phyloP scores from a whole-genome alignment of 2,888 invertebrate genomes.

The Ormia ochracea region DNA sequence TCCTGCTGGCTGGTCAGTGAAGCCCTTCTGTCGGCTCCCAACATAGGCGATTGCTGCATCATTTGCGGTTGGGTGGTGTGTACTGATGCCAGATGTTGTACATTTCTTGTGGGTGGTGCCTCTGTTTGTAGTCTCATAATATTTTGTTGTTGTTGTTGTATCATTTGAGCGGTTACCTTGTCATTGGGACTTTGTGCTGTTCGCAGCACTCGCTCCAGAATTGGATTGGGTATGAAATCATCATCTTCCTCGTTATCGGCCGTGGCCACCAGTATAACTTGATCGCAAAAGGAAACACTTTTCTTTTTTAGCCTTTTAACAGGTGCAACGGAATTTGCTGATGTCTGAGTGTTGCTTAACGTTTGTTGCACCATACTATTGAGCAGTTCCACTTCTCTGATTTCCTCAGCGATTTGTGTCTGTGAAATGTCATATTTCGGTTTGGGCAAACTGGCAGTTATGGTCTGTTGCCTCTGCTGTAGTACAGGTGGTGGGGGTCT shows the following conservation, averaged over 20 bases:
- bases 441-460: conserved; percentile 69
- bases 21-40: conserved; percentile 65
- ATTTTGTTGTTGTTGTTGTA: conserved; percentile 77
- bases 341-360: conserved; percentile 78
- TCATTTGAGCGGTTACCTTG: conserved; percentile 79
- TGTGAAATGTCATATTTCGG: conserved; percentile 77
- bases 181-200: conserved; percentile 84
- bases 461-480: conserved; percentile 57
- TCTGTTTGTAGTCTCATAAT: conserved; percentile 78
- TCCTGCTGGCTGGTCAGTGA: conserved; percentile 67
- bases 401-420: conserved; percentile 79
- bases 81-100: conserved; percentile 65
- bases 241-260: conserved; percentile 95
- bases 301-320: conserved; percentile 87
- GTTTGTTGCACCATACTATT: conserved; percentile 79
- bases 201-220: conserved; percentile 89
- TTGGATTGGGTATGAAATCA: conserved; percentile 93
- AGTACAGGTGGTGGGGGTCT: conserved; percentile 67
- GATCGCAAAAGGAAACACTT: conserved; percentile 95
- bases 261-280: conserved; percentile 93
- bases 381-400: conserved; percentile 79
- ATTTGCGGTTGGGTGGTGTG: conserved; percentile 55
- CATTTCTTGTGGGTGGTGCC: conserved; percentile 72
- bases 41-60: conserved; percentile 70
- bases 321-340: conserved; percentile 67